Conservation (phyloP, 35 echinoderm and acorn worm species). For the Eucidaris tribuloides region DNA sequence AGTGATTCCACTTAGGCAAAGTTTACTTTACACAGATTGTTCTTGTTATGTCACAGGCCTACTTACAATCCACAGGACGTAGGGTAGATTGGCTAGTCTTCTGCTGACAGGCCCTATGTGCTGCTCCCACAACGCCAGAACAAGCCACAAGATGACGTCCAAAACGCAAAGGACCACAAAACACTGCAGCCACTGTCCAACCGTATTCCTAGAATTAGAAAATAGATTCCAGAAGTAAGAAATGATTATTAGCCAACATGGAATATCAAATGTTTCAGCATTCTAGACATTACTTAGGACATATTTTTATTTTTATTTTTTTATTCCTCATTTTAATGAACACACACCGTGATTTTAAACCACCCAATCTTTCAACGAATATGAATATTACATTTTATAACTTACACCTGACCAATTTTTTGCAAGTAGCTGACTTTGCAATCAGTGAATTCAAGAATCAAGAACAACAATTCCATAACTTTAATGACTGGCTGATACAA, state of each 20-base stretch:
- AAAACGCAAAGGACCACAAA: slow-evolving; percentile 9
- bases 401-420: no score
- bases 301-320: no score
- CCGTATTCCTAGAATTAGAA: neutral
- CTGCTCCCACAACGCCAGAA: neutral
- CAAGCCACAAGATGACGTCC: slow-evolving; percentile 44
- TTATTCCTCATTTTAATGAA: no score
- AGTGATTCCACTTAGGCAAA: no score
- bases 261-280: neutral
- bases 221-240: neutral
- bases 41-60: neutral
- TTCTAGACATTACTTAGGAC: no score
- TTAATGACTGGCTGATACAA: no score
- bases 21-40: neutral
- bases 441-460: no score
- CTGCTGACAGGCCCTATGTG: slow-evolving; percentile 36
- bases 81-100: slow-evolving; percentile 49
- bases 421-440: no score
- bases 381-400: no score
- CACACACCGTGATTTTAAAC: no score
- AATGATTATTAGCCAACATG: neutral
- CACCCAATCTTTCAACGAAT: no score
- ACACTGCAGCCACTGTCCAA: slow-evolving; percentile 27
- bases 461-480: no score
- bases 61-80: slow-evolving; percentile 76